phyloP scores from a whole-genome alignment of 1,140 invertebrate genomes.

The Microplitis mediator region DNA sequence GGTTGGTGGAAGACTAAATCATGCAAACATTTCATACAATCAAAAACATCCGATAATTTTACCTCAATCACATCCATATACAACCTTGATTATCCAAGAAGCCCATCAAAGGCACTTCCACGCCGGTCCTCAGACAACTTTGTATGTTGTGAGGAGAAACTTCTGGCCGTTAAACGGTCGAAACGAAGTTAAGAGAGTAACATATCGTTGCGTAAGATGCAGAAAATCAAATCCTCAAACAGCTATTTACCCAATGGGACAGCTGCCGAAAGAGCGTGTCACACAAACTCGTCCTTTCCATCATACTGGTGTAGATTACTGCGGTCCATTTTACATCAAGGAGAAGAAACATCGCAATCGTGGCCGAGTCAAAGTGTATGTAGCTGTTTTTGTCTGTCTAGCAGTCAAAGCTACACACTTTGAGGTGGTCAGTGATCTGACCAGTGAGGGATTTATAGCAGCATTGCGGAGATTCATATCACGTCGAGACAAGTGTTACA shows the following conservation, averaged over 20 bases:
- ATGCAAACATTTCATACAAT: neutral
- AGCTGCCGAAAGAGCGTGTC: neutral
- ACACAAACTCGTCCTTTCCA: neutral
- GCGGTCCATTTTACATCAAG: conserved; percentile 1
- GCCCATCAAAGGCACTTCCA: neutral
- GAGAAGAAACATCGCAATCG: conserved; percentile 14
- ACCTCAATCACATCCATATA: neutral
- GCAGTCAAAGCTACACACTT: neutral
- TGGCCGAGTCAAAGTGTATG: neutral
- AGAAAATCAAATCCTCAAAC: neutral
- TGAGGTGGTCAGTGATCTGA: conserved; percentile 3
- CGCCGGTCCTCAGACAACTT: neutral
- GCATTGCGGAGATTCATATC: conserved; percentile 4
- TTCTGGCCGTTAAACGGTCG: neutral
- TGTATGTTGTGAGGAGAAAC: neutral
- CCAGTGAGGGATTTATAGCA: conserved; percentile 6
- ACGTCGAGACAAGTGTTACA: neutral
- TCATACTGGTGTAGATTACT: conserved; percentile 7
- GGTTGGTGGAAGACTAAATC: neutral
- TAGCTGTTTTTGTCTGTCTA: neutral
- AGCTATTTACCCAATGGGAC: neutral
- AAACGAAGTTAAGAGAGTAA: neutral
- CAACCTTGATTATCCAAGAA: neutral
- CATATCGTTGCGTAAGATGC: neutral
- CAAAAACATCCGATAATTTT: conserved; percentile 9